Base-by-base conservation (phyloP, 1,140 invertebrate genomes). In the Trachymyrmex septentrionalis region DNA sequence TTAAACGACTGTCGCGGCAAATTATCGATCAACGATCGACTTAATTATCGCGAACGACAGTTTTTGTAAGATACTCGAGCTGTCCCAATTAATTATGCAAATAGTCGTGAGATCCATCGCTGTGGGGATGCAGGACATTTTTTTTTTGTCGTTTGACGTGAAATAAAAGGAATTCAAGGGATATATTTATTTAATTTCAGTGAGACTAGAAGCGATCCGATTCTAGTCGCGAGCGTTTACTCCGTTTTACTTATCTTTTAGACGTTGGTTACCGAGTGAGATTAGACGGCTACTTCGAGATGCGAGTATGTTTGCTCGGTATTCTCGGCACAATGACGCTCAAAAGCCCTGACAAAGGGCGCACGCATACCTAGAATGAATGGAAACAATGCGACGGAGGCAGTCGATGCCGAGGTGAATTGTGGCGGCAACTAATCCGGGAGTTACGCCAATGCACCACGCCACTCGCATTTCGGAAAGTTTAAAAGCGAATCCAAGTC, bases 401-500 rank as follows among this genome's bases (percentile, higher is more conserved):
- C n/a, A 71, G 85, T 71, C 73, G 80, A 90, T 87, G 88, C 80
- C 50, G 86, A 72, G 69, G 73, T 82, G 86, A 87, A 90, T 90
- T 85, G 88, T 63, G 63, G 50, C 44, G 69, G 73, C 80, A 90
- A 90, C 75, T 90, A 86, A 81, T 90, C 84, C 86, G 75, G 73
- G 80, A 88, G 86, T 81, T 90, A 80, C 88, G 86, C 78, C 87
- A 88, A 81, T 86, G 87, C 75, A 19, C n/a, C 85, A 38, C 55
- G 57, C 44, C 27, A 55, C 38, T 21, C 80, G 86, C 84, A 87
- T 71, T 75, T 90, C 38, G 80, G 44, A 90, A 90, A 90, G 86
- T 90, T 90, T 85, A 90, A 90, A 90, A 90, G 88, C 85, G 86
- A 87, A 85, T 87, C 88, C 88, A 71, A 53, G 80, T 48, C 84